Evolutionary conservation across 1,140 invertebrate genomes (phyloP), one percentile per base, ranked within the genome.

Genomic region (Philaenus spumarius): DNA sequence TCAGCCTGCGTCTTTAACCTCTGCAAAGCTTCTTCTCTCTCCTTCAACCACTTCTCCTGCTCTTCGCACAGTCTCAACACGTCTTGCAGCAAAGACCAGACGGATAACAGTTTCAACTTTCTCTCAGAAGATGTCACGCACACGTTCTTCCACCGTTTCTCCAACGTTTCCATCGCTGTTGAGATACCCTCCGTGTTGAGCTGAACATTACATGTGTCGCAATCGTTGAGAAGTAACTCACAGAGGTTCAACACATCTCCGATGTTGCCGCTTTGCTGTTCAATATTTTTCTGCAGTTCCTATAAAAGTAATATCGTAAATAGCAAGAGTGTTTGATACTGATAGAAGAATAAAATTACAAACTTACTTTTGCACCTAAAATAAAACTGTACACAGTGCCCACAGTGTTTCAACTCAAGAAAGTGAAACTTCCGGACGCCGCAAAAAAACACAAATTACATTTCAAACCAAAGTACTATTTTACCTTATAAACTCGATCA

Each of bases 171-270:
- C 60, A 86, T 83, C 0, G 86, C 84, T 4, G 77, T 76, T 17
- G 81, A 82, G 7, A 93, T 75, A n/a, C 82, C 79, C 57, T 86
- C 80, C 0, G 81, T 81, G 56, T 87, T 82, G 52, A 89, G 85
- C 62, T 86, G 83, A 0, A 82, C 81, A 67, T 86, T 84, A 70
- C 82, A 81, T 0, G 81, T 75, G 56, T 89, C 85, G 22, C 84
- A 83, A 63, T 91, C 87, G 62, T 78, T 85, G 19, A 90, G 72
- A 6, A 90, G 67, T n/a, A 88, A 75, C 64, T 93, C 86, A 68
- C 90, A 92, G 1, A 92, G 77, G 66, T 91, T 92, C 1, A 95
- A 69, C 0, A 93, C 82, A 64, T 93, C 87, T 0, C 83, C 84
- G 19, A 96, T 80, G 62, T 86, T 85, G 39, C 78, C 80, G 68